Percentiles rank a stretch among this genome's conserved stretches.
Evolutionary conservation across 1,140 invertebrate species (phyloP).

Genomic region (Scaptomyza pallida): DNA sequence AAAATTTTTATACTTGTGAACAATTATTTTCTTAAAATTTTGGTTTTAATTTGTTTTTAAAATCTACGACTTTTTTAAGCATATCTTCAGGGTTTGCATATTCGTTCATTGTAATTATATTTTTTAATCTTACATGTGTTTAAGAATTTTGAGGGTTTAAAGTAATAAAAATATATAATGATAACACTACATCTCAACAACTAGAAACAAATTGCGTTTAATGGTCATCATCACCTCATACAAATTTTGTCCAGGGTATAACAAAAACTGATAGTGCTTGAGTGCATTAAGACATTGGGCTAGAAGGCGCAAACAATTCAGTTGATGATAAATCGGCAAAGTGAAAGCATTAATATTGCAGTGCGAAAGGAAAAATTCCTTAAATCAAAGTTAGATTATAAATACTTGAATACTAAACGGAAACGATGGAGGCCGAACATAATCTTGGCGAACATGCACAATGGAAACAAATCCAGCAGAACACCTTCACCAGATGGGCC

Average conservation of each 20-base stretch:
- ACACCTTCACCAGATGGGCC: conserved; percentile 97
- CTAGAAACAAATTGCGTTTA: too few species aligned
- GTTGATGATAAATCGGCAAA: not conserved
- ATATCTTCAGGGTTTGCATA: too few species aligned
- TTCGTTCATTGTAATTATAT: too few species aligned
- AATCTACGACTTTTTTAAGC: too few species aligned
- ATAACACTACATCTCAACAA: too few species aligned
- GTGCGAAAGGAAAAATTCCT: not conserved
- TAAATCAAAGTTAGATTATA: not conserved
- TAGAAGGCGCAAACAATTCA: not conserved
- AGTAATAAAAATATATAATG: too few species aligned
- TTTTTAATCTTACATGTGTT: too few species aligned
- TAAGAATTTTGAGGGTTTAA: too few species aligned
- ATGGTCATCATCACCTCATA: too few species aligned
- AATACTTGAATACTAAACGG: not conserved
- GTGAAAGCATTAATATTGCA: conserved; percentile 5
- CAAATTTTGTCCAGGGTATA: not conserved
- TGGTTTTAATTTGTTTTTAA: too few species aligned
- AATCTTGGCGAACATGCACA: conserved; percentile 95
- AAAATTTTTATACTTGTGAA: too few species aligned
- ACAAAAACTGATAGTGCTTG: not conserved
- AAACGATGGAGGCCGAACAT: conserved; percentile 87
- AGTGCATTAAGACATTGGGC: not conserved
- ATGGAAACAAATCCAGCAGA: conserved; percentile 97
- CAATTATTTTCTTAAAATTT: too few species aligned